Evolutionary conservation across 2,888 invertebrate genomes (phyloP).

Genomic region (Megamerina dolium): DNA sequence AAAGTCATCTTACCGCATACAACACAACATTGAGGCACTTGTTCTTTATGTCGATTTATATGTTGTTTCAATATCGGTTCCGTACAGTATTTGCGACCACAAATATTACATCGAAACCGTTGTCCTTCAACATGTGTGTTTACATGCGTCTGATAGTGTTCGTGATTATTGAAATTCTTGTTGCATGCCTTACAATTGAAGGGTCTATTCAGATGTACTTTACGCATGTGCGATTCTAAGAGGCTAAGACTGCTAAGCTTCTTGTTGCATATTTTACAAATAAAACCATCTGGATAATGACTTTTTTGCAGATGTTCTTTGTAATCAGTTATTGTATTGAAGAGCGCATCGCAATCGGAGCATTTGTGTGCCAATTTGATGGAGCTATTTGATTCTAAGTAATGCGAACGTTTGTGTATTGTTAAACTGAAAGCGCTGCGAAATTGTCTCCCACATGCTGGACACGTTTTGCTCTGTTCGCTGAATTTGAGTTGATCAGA

Average conservation of each 20-base stretch:
- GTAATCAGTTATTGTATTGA: slow-evolving; percentile 23
- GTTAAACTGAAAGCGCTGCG: slow-evolving; percentile 24
- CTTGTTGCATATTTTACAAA: slow-evolving; percentile 24
- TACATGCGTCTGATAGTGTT: slow-evolving; percentile 21
- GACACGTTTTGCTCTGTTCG: slow-evolving; percentile 16
- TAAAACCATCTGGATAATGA: slow-evolving; percentile 25
- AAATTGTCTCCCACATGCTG: slow-evolving; percentile 23
- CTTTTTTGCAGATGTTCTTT: slow-evolving; percentile 23
- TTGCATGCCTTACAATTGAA: slow-evolving; percentile 22
- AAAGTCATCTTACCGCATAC: slow-evolving; percentile 25
- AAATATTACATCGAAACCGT: slow-evolving; percentile 21
- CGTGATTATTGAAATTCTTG: slow-evolving; percentile 19
- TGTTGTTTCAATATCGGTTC: slow-evolving; percentile 22
- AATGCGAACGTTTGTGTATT: slow-evolving; percentile 24
- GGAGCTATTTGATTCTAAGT: slow-evolving; percentile 23
- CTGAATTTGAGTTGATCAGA: neutral
- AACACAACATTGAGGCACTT: slow-evolving; percentile 22
- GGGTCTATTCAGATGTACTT: slow-evolving; percentile 20
- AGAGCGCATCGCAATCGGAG: slow-evolving; percentile 24
- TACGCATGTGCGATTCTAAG: slow-evolving; percentile 24
- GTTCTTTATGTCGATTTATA: slow-evolving; percentile 21
- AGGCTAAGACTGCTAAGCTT: slow-evolving; percentile 19
- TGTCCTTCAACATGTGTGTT: slow-evolving; percentile 18
- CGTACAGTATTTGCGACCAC: slow-evolving; percentile 21
- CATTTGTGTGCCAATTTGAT: slow-evolving; percentile 26